Evolutionary conservation across 2,113 vertebrate species (phyloP).

Genomic region (human): GRCh38 chr1:62461001-62461500

Average conservation of each 20-base stretch:
- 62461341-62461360: constrained; percentile 13
- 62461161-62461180: background rate
- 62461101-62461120: background rate
- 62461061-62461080: background rate
- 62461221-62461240: background rate
- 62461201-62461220: background rate
- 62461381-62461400: background rate
- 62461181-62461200: background rate
- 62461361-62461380: constrained; percentile 19
- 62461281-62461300: background rate
- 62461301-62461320: background rate
- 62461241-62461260: background rate
- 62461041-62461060: background rate
- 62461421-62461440: no score
- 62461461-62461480: no score
- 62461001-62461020: background rate
- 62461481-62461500: no score
- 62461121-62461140: constrained; percentile 21
- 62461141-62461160: background rate
- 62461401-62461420: no score
- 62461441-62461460: no score
- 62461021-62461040: background rate
- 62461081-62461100: background rate
- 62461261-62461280: background rate
- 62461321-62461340: background rate